phyloP scores from a whole-genome alignment of 1,140 invertebrate species.

The Globodera rostochiensis region DNA sequence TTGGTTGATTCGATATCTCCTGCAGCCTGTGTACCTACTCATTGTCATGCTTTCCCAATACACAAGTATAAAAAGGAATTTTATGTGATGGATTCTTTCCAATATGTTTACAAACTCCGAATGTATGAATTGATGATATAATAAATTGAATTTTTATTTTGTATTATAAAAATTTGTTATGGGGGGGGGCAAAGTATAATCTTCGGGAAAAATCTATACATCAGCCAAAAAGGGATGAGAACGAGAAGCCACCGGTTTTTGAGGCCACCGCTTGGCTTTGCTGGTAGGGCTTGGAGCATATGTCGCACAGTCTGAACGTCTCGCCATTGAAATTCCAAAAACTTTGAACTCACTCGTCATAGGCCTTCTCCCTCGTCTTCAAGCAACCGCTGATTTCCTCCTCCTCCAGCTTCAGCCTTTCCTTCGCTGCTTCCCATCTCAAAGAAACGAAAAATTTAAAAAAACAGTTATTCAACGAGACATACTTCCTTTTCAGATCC shows the following conservation, averaged over 20 bases:
- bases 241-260: conserved; percentile 38
- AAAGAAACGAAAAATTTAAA: conserved; percentile 16
- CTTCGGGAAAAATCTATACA: neutral
- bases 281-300: conserved; percentile 27
- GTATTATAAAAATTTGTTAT: conserved; percentile 8
- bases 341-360: conserved; percentile 22
- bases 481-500: conserved; percentile 59
- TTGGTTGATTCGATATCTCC: too few relatives aligned
- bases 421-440: conserved; percentile 42
- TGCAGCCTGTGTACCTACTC: too few relatives aligned
- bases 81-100: too few relatives aligned
- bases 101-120: too few relatives aligned
- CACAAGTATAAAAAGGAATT: too few relatives aligned
- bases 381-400: conserved; percentile 32
- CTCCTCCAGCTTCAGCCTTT: conserved; percentile 33
- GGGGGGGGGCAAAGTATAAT: neutral
- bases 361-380: conserved; percentile 35
- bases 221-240: conserved; percentile 32
- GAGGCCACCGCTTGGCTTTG: neutral
- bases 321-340: neutral
- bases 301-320: conserved; percentile 28
- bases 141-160: neutral
- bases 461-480: conserved; percentile 14
- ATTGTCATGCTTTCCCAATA: too few relatives aligned
- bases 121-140: neutral